These are phyloP conservation scores for Burhinus bistriatus DNA, from an alignment of 2,113 vertebrate species.

Conservation along the genomic window DNA sequence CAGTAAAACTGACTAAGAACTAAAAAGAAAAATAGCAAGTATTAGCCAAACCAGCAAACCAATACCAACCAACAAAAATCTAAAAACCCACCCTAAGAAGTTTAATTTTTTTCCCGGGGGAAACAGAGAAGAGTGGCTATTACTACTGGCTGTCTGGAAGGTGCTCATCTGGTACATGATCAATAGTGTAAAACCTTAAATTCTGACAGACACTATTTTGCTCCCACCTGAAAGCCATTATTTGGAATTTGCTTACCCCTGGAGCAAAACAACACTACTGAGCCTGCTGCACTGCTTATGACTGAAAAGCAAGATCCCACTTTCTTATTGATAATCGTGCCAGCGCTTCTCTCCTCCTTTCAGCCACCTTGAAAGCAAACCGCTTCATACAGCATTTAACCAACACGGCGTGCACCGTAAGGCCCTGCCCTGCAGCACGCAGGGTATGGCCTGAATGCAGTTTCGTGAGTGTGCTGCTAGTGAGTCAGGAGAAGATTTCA, in stretches of 20 bases:
- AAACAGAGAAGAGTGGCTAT: neutral
- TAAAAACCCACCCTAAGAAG: neutral
- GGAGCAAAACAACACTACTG: neutral
- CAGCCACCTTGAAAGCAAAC: neutral
- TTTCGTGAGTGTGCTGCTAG: neutral
- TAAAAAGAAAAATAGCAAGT: neutral
- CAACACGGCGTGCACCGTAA: fast-evolving
- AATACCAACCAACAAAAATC: neutral
- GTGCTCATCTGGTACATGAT: neutral
- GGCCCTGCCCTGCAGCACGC: fast-evolving
- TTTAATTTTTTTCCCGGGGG: neutral
- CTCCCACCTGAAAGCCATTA: neutral
- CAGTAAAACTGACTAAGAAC: neutral
- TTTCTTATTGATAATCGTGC: neutral
- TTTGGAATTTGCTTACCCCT: neutral
- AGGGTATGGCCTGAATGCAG: neutral
- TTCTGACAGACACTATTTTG: neutral
- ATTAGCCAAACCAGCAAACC: neutral
- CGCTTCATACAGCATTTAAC: neutral
- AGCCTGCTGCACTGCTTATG: neutral
- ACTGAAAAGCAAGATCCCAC: neutral
- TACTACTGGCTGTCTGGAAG: neutral
- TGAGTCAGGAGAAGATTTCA: neutral
- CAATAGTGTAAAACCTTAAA: neutral
- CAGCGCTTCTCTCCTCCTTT: neutral